Base-by-base conservation (phyloP, 2,113 vertebrate genomes). In the Erinaceus europaeus region DNA sequence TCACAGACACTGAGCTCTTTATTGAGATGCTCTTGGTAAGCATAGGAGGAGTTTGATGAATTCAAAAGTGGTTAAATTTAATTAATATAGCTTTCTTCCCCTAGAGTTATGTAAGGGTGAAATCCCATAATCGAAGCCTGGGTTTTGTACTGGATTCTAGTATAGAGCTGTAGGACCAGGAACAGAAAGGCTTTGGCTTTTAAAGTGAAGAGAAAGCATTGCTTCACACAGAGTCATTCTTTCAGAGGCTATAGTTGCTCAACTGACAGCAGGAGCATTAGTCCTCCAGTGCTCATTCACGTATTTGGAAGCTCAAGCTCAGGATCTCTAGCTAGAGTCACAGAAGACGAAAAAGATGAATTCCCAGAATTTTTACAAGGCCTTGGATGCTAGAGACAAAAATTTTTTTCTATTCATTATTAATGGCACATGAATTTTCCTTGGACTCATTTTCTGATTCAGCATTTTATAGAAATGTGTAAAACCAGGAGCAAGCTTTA, bases 31-130 rank as follows among this genome's bases (percentile, higher is more conserved):
- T 80, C 55, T 50, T 40, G 79, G 67, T 42, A 89, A 77, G 68
- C 38, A 64, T 11, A 36, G 25, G 36, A 46, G 36, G 53, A 62
- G 7, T 64, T 32, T 29, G 46, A 17, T 17, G 52, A 84, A 76
- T 90, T 84, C 87, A 84, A 74, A 67, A 86, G 73, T 7, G 57
- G 23, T 80, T 88, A 25, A 17, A 52, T 89, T 77, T 90, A 86
- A 90, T 91, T 81, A 87, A 86, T 64, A 76, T 32, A 55, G 57
- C 76, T 76, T 61, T 88, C 21, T 38, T 53, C 12, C 61, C 76
- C 57, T 86, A 72, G 42, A 90, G 81, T 68, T 77, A 34, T 44
- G 20, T 65, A 23, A 76, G 52, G 55, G 73, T 64, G 64, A 36
- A 65, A 86, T 80, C 15, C 44, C 32, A 14, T 59, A 78, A 52